Evolutionary conservation across 2,888 invertebrate genomes (phyloP).

Genomic region (Capitulum mitella): DNA sequence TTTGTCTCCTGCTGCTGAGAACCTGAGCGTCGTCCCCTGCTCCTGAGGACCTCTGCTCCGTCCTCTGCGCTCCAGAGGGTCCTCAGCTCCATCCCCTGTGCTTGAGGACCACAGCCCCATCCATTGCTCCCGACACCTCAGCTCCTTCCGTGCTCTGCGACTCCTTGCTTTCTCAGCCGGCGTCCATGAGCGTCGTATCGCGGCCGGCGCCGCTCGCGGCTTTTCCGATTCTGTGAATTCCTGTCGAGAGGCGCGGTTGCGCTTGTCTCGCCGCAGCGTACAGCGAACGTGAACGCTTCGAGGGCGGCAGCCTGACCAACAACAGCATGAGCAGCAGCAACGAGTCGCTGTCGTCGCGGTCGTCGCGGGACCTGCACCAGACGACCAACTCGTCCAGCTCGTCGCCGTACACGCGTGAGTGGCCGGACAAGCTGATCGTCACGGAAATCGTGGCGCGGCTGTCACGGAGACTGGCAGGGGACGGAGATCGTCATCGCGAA

Average conservation of each 20-base stretch:
- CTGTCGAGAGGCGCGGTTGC: not conserved
- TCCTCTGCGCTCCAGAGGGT: too few species aligned
- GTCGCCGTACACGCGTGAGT: slow-evolving; percentile 35
- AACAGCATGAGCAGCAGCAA: slow-evolving; percentile 68
- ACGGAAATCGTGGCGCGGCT: too few species aligned
- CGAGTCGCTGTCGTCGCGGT: slow-evolving; percentile 66
- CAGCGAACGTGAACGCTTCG: slow-evolving; percentile 38
- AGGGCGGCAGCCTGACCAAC: slow-evolving; percentile 33
- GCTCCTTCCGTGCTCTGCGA: too few species aligned
- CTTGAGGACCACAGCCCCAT: too few species aligned
- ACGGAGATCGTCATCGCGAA: too few species aligned
- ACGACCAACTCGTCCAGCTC: slow-evolving; percentile 32
- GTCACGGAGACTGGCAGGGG: too few species aligned
- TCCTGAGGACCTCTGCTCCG: too few species aligned
- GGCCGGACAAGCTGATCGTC: slow-evolving; percentile 19
- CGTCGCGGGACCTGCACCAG: slow-evolving; percentile 39
- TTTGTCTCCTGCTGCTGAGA: too few species aligned
- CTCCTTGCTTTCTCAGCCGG: not conserved
- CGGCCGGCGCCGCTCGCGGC: not conserved
- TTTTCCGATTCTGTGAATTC: not conserved
- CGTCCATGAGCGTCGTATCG: not conserved
- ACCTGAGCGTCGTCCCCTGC: too few species aligned
- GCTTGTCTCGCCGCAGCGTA: slow-evolving; percentile 47
- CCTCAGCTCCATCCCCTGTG: too few species aligned
- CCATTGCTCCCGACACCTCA: too few species aligned